Percentiles rank a stretch among this genome's conserved stretches.
Conservation (phyloP, 2,113 vertebrate genomes). For the Edolisoma coerulescens region DNA sequence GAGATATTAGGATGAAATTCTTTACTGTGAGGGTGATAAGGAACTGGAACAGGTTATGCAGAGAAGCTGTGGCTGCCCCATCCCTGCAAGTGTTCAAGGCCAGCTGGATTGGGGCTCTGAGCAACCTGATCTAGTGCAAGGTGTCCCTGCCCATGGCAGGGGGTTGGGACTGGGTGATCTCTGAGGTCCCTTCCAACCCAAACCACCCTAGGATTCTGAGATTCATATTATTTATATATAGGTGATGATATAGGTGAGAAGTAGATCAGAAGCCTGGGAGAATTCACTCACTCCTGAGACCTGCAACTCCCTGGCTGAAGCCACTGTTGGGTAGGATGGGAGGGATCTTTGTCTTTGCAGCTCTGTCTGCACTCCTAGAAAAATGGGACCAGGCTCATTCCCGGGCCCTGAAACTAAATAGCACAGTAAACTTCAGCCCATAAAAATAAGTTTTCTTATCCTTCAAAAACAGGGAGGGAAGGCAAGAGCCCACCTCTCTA, state of each 20-base stretch:
- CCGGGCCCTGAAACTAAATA: not conserved
- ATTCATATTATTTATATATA: not conserved
- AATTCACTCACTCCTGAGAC: not conserved
- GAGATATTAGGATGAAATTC: not conserved
- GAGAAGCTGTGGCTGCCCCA: not conserved
- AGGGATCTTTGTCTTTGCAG: not conserved
- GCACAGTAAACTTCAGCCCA: not conserved
- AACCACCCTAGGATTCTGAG: not conserved
- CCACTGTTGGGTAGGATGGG: not conserved
- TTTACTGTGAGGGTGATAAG: not conserved
- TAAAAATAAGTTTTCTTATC: not conserved
- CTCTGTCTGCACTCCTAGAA: not conserved
- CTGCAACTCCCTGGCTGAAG: not conserved
- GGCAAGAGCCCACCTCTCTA: not conserved
- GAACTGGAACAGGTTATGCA: not conserved
- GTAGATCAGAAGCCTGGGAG: not conserved
- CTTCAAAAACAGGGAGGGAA: not conserved
- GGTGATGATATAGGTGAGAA: not conserved
- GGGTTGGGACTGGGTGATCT: fast-evolving
- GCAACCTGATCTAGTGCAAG: fast-evolving
- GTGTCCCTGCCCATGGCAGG: not conserved
- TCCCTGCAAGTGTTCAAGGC: not conserved
- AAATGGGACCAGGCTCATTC: not conserved
- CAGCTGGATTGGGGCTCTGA: not conserved
- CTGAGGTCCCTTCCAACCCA: not conserved